These are phyloP conservation scores for Cephus nigrinus DNA, from an alignment of 2,888 invertebrate species.

Conservation along the genomic window DNA sequence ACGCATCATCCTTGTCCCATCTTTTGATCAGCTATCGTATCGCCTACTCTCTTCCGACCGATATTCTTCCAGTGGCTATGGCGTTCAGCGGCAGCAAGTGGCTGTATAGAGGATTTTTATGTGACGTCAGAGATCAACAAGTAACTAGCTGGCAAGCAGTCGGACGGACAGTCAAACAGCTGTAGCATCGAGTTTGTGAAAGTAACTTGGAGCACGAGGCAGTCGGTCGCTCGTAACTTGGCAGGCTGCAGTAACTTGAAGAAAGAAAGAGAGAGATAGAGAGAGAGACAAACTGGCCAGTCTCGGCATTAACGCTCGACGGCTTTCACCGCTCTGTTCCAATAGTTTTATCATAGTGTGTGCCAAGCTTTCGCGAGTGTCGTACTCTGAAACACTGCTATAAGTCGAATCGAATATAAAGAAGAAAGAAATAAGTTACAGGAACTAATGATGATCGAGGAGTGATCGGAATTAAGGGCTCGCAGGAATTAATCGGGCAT, in stretches of 20 bases:
- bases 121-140: constrained; percentile 17
- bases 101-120: background rate
- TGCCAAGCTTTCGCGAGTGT: too few relatives aligned
- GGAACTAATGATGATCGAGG: too few relatives aligned
- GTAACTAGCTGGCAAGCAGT: constrained; percentile 20
- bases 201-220: constrained; percentile 35
- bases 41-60: background rate
- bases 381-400: too few relatives aligned
- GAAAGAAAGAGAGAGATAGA: too few relatives aligned
- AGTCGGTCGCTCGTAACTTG: constrained; percentile 1
- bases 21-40: too few relatives aligned
- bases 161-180: constrained; percentile 13
- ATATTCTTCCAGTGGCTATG: background rate
- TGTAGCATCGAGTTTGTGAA: constrained; percentile 30
- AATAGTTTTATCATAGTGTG: too few relatives aligned
- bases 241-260: background rate
- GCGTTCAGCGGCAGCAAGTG: too few relatives aligned
- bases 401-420: too few relatives aligned
- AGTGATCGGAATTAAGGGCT: too few relatives aligned
- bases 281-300: background rate
- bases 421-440: too few relatives aligned
- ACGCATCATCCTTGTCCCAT: too few relatives aligned
- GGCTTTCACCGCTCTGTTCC: background rate
- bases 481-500: too few relatives aligned
- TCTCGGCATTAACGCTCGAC: background rate